A percentile compares a stretch with the other conserved stretches of the same genome.
phyloP scores from a whole-genome alignment of 2,113 vertebrate species.

The Nymphicus hollandicus region DNA sequence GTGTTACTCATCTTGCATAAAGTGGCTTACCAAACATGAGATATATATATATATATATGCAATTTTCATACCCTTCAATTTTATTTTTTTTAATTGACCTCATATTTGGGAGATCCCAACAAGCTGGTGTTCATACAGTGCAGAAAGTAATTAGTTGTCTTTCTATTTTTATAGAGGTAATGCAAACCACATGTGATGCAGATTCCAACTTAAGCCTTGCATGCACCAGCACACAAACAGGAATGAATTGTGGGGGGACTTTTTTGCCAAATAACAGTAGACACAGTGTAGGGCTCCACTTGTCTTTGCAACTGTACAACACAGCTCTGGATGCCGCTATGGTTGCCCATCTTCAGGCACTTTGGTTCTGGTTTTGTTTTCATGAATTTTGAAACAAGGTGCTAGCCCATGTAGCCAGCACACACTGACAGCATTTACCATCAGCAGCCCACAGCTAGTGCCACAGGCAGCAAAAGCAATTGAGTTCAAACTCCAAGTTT shows the following conservation, averaged over 20 bases:
- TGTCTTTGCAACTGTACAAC: background rate
- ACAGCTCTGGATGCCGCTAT: background rate
- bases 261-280: background rate
- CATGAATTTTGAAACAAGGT: background rate
- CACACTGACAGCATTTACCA: background rate
- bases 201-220: background rate
- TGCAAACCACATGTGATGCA: background rate
- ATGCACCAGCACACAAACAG: background rate
- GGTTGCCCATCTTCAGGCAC: background rate
- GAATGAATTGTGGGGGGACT: background rate
- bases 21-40: background rate
- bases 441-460: background rate
- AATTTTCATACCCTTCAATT: background rate
- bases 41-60: background rate
- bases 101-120: background rate
- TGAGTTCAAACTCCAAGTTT: background rate
- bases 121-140: background rate
- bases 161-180: conserved; percentile 16
- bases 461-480: background rate
- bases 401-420: background rate
- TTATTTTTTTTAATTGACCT: background rate
- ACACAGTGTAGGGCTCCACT: background rate
- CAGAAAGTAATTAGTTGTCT: background rate
- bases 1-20: background rate
- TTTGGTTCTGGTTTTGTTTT: background rate